These are phyloP conservation scores for Oeneis ivallda DNA, from an alignment of 2,888 invertebrate species.

Conservation along the genomic window DNA sequence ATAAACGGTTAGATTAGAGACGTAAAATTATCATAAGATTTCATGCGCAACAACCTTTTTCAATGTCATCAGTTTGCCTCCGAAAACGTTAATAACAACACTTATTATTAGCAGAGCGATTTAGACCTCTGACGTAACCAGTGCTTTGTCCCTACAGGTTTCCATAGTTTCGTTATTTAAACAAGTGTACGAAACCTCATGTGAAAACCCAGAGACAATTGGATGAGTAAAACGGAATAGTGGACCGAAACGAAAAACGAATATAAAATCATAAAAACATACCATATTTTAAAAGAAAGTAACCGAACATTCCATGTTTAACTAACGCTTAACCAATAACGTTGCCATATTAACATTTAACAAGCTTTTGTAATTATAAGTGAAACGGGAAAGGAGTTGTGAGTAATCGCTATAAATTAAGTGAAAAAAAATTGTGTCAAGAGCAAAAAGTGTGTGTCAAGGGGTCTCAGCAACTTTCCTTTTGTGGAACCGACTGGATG, in stretches of 20 bases:
- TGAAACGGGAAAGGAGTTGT: constrained; percentile 44
- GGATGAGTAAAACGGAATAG: constrained; percentile 53
- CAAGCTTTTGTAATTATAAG: constrained; percentile 48
- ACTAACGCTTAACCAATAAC: constrained; percentile 64
- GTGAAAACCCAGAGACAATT: constrained; percentile 57
- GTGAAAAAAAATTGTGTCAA: constrained; percentile 70
- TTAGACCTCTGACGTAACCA: constrained; percentile 52
- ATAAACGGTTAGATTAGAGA: constrained; percentile 1
- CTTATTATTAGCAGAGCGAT: constrained; percentile 56
- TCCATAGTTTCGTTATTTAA: constrained; percentile 62
- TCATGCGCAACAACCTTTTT: constrained; percentile 12
- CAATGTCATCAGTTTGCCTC: constrained; percentile 47
- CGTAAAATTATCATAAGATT: constrained; percentile 24
- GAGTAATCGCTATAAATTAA: constrained; percentile 52
- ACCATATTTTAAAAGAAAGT: constrained; percentile 44
- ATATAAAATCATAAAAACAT: constrained; percentile 52
- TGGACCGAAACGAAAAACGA: constrained; percentile 52
- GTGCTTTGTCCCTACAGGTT: constrained; percentile 57
- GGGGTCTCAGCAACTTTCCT: constrained; percentile 74
- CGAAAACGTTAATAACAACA: constrained; percentile 53
- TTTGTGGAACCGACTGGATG: constrained; percentile 70
- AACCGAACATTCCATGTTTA: constrained; percentile 71
- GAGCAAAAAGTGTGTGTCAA: constrained; percentile 77
- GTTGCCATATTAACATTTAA: constrained; percentile 76
- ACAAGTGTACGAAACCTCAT: constrained; percentile 67